Evolutionary conservation across 1,140 invertebrate genomes (phyloP).

Genomic region (Drosophila micromelanica): DNA sequence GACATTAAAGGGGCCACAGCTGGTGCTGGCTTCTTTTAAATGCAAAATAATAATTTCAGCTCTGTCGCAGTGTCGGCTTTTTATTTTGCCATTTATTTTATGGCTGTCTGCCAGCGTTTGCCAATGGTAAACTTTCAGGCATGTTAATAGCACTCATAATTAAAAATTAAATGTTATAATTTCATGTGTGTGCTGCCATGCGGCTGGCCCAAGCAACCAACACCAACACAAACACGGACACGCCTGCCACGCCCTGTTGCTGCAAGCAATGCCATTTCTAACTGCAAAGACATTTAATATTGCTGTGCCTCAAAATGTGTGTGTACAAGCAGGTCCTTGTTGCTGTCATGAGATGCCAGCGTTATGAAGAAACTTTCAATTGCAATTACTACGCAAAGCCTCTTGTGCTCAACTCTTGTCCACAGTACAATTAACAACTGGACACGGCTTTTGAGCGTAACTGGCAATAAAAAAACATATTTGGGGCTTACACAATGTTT

Average conservation of each 20-base stretch:
- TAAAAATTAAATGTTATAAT: conserved; percentile 79
- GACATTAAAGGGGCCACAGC: conserved; percentile 35
- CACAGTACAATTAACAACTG: conserved; percentile 43
- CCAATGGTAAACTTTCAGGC: conserved; percentile 66
- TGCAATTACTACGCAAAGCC: conserved; percentile 42
- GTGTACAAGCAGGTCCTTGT: background rate
- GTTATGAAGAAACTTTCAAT: conserved; percentile 56
- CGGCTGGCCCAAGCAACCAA: conserved; percentile 49
- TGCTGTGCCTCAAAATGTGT: background rate
- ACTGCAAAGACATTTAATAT: conserved; percentile 13
- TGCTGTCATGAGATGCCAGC: conserved; percentile 1
- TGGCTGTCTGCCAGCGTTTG: conserved; percentile 51
- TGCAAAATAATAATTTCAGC: conserved; percentile 70
- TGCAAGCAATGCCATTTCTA: conserved; percentile 1
- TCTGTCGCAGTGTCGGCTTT: conserved; percentile 33
- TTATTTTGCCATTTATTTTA: conserved; percentile 59
- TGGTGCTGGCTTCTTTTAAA: conserved; percentile 45
- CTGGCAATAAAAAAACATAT: background rate
- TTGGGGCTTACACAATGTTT: conserved; percentile 26
- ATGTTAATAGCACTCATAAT: conserved; percentile 80
- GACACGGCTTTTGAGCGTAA: conserved; percentile 48
- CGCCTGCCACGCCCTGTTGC: conserved; percentile 1
- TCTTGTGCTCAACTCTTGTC: background rate
- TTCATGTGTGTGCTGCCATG: conserved; percentile 66
- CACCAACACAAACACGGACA: conserved; percentile 11